Evolutionary conservation across 2,888 invertebrate species (phyloP).

Genomic region (Polydrusus tereticollis): DNA sequence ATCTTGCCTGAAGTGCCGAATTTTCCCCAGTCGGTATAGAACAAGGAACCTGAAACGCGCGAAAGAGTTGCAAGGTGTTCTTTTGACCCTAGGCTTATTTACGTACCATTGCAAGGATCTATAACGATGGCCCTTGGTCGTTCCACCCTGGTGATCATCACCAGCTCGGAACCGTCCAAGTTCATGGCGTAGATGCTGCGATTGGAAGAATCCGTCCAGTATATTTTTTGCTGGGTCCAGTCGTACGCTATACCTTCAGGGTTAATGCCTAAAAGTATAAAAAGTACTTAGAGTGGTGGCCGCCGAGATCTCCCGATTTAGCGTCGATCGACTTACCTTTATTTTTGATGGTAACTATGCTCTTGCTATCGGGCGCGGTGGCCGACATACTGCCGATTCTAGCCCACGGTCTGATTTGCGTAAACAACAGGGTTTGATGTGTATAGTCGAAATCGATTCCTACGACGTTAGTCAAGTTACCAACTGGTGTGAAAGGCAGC

Average conservation of each 20-base stretch:
- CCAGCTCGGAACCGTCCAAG: constrained; percentile 85
- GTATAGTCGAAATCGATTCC: constrained; percentile 96
- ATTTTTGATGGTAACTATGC: constrained; percentile 73
- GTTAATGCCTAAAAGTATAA: constrained; percentile 75
- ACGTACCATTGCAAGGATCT: constrained; percentile 91
- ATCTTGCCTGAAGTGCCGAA: constrained; percentile 95
- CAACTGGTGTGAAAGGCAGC: constrained; percentile 87
- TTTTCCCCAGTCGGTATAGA: constrained; percentile 96
- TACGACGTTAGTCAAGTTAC: constrained; percentile 91
- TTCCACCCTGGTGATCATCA: constrained; percentile 94
- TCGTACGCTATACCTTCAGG: constrained; percentile 96
- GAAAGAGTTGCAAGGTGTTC: no score
- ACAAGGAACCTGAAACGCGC: constrained; percentile 72
- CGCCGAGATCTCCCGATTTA: neutral
- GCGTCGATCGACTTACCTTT: constrained; percentile 37
- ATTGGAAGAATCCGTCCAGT: constrained; percentile 97
- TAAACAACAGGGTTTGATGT: constrained; percentile 90
- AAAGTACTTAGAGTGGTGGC: neutral
- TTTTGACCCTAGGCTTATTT: no score
- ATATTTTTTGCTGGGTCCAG: constrained; percentile 97
- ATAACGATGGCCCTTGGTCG: constrained; percentile 95
- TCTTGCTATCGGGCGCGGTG: constrained; percentile 74
- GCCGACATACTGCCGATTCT: constrained; percentile 87
- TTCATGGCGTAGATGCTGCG: constrained; percentile 97
- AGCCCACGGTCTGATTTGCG: constrained; percentile 93